Percentiles rank a stretch among this genome's conserved stretches.
phyloP scores from a whole-genome alignment of 2,888 invertebrate genomes.

The Epirrhoe alternata region DNA sequence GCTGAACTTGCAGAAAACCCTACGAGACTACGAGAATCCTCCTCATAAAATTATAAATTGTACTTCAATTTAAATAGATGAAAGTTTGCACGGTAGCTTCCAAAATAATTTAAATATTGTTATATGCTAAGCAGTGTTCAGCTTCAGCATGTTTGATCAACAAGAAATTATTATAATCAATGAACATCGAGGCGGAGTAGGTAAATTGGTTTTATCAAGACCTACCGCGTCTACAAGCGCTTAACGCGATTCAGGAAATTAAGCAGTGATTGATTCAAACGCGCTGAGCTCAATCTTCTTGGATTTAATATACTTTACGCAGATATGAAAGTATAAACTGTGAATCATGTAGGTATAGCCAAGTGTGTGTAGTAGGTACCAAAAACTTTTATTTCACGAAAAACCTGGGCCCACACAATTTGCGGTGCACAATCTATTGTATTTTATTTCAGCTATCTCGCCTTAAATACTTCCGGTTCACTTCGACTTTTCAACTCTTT shows the following conservation, averaged over 20 bases:
- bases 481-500: too few relatives aligned
- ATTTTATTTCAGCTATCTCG: too few relatives aligned
- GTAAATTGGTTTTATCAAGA: slow-evolving; percentile 41
- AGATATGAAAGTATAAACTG: neutral
- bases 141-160: slow-evolving; percentile 25
- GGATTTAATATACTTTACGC: neutral
- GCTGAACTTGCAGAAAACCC: too few relatives aligned
- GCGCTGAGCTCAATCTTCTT: slow-evolving; percentile 9
- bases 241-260: slow-evolving; percentile 40
- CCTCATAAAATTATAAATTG: neutral
- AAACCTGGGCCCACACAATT: too few relatives aligned
- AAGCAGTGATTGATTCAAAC: slow-evolving; percentile 32
- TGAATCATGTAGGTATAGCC: neutral
- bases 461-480: too few relatives aligned
- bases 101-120: neutral
- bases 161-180: slow-evolving; percentile 31
- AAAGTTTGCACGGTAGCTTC: neutral
- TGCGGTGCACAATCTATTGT: too few relatives aligned
- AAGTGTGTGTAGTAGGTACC: too few relatives aligned
- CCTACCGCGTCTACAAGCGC: slow-evolving; percentile 25
- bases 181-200: slow-evolving; percentile 27
- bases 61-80: neutral
- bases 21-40: neutral
- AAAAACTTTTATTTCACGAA: too few relatives aligned
- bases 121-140: slow-evolving; percentile 1